Base-by-base conservation (phyloP, 2,113 vertebrate genomes). In the Phoxinus phoxinus region DNA sequence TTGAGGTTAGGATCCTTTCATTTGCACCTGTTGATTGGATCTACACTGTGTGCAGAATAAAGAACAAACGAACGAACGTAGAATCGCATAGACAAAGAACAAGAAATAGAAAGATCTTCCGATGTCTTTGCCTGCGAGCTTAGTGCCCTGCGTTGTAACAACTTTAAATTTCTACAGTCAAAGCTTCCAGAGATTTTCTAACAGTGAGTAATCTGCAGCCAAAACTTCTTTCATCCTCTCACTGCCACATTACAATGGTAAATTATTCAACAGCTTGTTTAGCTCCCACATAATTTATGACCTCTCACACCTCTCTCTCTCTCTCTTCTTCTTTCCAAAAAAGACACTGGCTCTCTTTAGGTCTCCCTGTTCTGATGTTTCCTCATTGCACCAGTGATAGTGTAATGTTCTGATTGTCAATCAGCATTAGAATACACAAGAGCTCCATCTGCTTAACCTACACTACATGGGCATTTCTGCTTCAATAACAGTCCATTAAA, bases 221-320 rank as follows among this genome's bases (percentile, higher is more conserved):
- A 35, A 80, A 84, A 72, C 74, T 51, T 81, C 35, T 86, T 84
- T 85, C 58, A 86, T 84, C 77, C 41, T 84, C 65, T 85, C 73
- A 7, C 79, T 83, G 59, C 41, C 59, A 84, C 75, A 88, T 90
- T 86, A 87, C 77, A 85, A 51, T 80, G 30, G 25, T 88, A 86
- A 92, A 90, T 86, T 86, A 90, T 90, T 87, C 90, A 88, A 87
- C 81, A 90, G 86, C 85, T 92, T 90, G 87, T 91, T 90, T 89
- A 83, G 82, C 79, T 90, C 76, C 75, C 73, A 74, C 78, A 89
- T 90, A 86, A 92, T 90, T 87, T 89, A 84, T 88, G 86, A 84
- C 84, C 85, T 56, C 46, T 30, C 15, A 9, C 32, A 13, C 76
- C 35, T 72, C 67, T 48, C 30, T 37, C 80, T 67, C 80, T 67